Evolutionary conservation across 2,797 vertebrate genomes (phyloP).

Genomic region (Muraenolepis orangiensis): DNA sequence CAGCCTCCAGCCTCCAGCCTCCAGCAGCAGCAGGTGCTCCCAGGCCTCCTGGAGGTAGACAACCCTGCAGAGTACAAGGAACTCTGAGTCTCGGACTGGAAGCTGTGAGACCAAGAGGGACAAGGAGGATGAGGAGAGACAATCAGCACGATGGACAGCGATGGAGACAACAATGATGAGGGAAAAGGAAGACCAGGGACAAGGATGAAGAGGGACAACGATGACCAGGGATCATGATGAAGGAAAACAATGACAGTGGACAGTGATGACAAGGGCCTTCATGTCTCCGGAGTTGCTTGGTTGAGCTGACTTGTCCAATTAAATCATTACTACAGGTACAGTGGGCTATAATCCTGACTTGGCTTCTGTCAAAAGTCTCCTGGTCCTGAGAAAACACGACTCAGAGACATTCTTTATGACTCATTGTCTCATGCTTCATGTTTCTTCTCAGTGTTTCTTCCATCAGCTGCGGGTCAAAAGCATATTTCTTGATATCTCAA

Average conservation of each 20-base stretch:
- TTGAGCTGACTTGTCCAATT: slow-evolving; percentile 97
- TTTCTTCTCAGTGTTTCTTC: slow-evolving; percentile 2
- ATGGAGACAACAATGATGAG: too few relatives aligned
- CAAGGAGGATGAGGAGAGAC: slow-evolving; percentile 99
- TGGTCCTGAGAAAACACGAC: slow-evolving; percentile 42
- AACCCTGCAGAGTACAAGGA: slow-evolving; percentile 95
- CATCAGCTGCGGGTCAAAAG: background rate
- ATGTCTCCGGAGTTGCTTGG: slow-evolving; percentile 90
- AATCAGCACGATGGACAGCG: slow-evolving; percentile 99
- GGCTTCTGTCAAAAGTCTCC: slow-evolving; percentile 76
- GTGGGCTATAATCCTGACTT: slow-evolving; percentile 74
- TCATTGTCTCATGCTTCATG: too few relatives aligned
- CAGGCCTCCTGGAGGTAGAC: slow-evolving; percentile 90
- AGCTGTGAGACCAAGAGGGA: slow-evolving; percentile 90
- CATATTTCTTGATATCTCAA: background rate
- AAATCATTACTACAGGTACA: slow-evolving; percentile 98
- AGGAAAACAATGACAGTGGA: slow-evolving; percentile 88
- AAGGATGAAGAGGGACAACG: slow-evolving; percentile 92
- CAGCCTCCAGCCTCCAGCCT: slow-evolving; percentile 35
- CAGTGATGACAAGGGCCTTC: slow-evolving; percentile 99
- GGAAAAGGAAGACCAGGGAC: too few relatives aligned
- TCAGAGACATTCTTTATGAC: slow-evolving; percentile 40
- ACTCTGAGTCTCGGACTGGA: slow-evolving; percentile 79
- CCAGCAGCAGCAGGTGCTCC: slow-evolving; percentile 60
- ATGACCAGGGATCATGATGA: slow-evolving; percentile 99